Base-by-base conservation (phyloP, 2,888 invertebrate genomes). In the Metopia argyrocephala region DNA sequence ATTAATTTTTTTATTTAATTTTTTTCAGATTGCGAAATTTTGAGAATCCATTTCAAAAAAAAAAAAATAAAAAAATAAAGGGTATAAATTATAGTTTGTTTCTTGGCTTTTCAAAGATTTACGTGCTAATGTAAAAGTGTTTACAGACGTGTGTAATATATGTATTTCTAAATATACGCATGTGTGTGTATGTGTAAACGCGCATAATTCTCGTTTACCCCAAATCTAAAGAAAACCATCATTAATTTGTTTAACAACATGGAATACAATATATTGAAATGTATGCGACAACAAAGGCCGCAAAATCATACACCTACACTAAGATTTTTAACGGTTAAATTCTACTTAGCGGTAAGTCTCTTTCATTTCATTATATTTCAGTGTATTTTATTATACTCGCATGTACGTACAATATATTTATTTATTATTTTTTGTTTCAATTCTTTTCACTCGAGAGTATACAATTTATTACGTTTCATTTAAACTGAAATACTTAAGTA, bases 311-410 rank as follows among this genome's bases (percentile, higher is more conserved):
- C 25, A 70, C 70, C 79, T 61, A 76, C 79, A 66, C 65, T 54
- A 23, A 48, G 45, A 45, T 57, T 66, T 48, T 78, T 81, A 81
- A 81, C 81, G 74, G 81, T 78, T 70, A 74, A 81, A 78, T 70
- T 78, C 65, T 75, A 78, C 66, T 81, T 78, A 78, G 74, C 78
- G 81, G 81, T 81, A 81, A 81, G 81, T 81, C 59, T 69, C 18
- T 80, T 28, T 6, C 18, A 15, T 59, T 27, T 12, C 21, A 12
- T 48, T 46, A 9, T 48, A 5, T 59, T 54, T 38, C 3, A 38
- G 3, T 15, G 3, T 3, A 3, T 38, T 38, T 38, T 38, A 38
- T 38, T 38, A 38, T 15, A 15, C 38, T 38, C 2, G 1, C 12
- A 31, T 3, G 38, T 15, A 0, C 9, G 38, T 38, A 38, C 15